These are phyloP conservation scores for Hipparchia semele DNA, from an alignment of 2,888 invertebrate genomes.

Conservation along the genomic window DNA sequence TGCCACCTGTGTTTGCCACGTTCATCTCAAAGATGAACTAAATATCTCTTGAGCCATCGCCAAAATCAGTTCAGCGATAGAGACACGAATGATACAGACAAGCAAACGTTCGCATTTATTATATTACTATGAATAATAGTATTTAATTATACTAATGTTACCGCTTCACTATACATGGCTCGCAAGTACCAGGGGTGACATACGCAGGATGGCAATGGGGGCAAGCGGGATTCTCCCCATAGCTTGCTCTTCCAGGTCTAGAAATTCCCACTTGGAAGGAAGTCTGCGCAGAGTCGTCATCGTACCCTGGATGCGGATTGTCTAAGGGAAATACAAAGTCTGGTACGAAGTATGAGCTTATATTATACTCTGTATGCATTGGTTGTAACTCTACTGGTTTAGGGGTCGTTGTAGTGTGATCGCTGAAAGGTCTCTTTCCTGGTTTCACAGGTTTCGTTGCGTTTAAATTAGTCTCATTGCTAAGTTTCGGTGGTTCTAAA, in stretches of 20 bases:
- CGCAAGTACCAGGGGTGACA: slow-evolving; percentile 84
- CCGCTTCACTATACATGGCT: slow-evolving; percentile 84
- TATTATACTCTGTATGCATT: slow-evolving; percentile 79
- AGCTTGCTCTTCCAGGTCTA: slow-evolving; percentile 68
- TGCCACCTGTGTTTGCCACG: too few species aligned
- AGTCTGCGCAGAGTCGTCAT: slow-evolving; percentile 79
- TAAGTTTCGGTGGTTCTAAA: slow-evolving; percentile 79
- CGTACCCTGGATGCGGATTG: slow-evolving; percentile 83
- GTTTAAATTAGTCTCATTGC: slow-evolving; percentile 65
- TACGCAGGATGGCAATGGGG: slow-evolving; percentile 86
- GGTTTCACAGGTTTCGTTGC: slow-evolving; percentile 52
- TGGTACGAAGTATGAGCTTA: slow-evolving; percentile 84
- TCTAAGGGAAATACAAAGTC: slow-evolving; percentile 85
- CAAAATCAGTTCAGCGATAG: not conserved
- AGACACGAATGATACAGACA: not conserved
- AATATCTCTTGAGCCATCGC: not conserved
- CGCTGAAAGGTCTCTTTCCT: slow-evolving; percentile 64
- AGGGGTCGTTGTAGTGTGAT: slow-evolving; percentile 61
- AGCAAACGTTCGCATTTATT: not conserved
- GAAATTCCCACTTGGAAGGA: slow-evolving; percentile 84
- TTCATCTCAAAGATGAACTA: not conserved
- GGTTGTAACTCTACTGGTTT: slow-evolving; percentile 53
- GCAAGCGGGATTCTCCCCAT: slow-evolving; percentile 84
- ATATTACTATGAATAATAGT: not conserved
- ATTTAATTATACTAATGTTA: slow-evolving; percentile 46